Base-by-base conservation (phyloP, 2,797 vertebrate species). In the Myiothlypis coronata region DNA sequence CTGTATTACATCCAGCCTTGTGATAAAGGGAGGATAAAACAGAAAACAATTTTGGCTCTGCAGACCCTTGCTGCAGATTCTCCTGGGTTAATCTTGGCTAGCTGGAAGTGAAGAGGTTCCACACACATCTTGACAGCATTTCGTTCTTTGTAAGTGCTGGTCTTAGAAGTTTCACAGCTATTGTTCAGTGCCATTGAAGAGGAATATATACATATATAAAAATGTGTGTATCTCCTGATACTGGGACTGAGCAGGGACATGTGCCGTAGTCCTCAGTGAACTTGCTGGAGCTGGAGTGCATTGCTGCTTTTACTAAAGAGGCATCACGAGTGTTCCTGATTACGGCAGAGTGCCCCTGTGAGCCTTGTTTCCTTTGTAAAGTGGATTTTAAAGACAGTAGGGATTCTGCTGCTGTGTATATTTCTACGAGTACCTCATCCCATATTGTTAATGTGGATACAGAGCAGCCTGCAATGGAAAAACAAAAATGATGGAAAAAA, bases 401-500 rank as follows among this genome's bases (percentile, higher is more conserved):
- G 57, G 85, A 87, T 82, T 86, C 85, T 85, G 68, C 47, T 67
- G 55, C 82, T 60, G 65, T 47, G 41, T 39, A 2, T 77, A 43
- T 90, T 95, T 93, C 91, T 67, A 60, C 0, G 60, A 96, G 75
- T 70, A 59, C 83, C 86, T 95, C 77, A 30, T 92, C 91, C 83
- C 2, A 5, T 68, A 46, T 69, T 17, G 11, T 91, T 94, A 94
- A n/a, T 52, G 93, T 49, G 61, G 93, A 85, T 77, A 90, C 14
- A 67, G 90, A 85, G 85, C 86, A 47, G 63, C 59, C 92, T 90
- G 82, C 68, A 63, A 74, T 92, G 63, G 49, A 92, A 82, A 93
- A 89, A 94, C 83, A 90, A 87, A 88, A 93, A 77, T 90, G 72
- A 91, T 94, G 74, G 83, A 90, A 93, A 94, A 94, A 93, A 96